Conservation (phyloP, 2,113 vertebrate species). For the Apteryx mantelli region DNA sequence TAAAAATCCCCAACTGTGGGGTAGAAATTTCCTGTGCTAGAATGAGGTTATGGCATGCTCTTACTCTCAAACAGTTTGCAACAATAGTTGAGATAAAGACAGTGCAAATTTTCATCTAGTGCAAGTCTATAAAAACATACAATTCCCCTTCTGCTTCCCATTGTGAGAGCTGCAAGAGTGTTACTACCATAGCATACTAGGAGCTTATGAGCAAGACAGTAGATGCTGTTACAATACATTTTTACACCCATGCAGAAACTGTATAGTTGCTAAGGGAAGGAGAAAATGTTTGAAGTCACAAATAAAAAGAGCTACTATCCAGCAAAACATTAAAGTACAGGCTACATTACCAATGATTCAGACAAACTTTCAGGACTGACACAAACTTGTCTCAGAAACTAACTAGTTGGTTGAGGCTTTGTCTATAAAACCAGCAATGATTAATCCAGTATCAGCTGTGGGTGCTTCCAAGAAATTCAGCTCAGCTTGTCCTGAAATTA, state of each 20-base stretch:
- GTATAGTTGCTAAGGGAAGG: background rate
- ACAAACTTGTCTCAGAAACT: background rate
- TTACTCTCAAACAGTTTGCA: background rate
- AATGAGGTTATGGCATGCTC: background rate
- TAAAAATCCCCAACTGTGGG: background rate
- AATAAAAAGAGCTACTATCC: background rate
- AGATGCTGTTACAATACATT: background rate
- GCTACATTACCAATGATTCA: background rate
- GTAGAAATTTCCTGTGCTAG: background rate
- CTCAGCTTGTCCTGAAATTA: background rate
- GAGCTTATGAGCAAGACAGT: background rate
- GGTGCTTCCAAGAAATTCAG: background rate
- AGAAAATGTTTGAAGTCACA: background rate
- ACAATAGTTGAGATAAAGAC: background rate
- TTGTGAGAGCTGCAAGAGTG: background rate
- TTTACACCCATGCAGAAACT: background rate
- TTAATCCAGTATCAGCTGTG: background rate
- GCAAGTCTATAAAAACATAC: background rate
- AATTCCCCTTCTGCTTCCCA: background rate
- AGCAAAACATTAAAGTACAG: background rate
- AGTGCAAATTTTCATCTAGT: background rate
- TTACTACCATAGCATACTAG: background rate
- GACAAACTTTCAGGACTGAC: background rate
- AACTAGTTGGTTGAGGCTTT: background rate
- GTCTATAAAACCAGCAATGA: background rate